Evolutionary conservation across 1,140 invertebrate genomes (phyloP), one percentile per base, ranked within the genome.

Genomic region (Saccostrea glomerata): DNA sequence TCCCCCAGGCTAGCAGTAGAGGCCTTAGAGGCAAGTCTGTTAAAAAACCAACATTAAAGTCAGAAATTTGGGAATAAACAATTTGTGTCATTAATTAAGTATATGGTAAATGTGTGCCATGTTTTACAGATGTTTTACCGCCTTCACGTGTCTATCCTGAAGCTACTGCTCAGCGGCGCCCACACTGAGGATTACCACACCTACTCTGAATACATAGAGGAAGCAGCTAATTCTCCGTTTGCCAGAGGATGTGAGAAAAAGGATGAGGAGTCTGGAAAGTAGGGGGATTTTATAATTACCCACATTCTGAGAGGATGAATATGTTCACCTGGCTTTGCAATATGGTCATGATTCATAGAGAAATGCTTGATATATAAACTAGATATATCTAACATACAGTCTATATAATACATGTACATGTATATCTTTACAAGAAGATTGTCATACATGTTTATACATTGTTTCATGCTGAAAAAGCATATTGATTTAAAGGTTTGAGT

Each of bases 1-100:
- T 97, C 98, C 0, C 97, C 97, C 88, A 96, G 97, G 94, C 95
- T 98, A 54, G 96, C 98, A 6, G 96, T 99, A n/a, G 98, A 99
- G 95, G 97, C 98, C 0, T 94, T 99, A 25, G 98, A 99, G 95
- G 96, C 96, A 91, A 92, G 88, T 87, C 12, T 60, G 17, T 60
- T 13, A 11, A 63, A 60, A 60, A 63, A 60, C 15, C 3, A 17
- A 20, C 58, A 15, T 58, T 58, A 11, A 17, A 58, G 56, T 58
- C 13, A 58, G 56, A 15, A 15, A 17, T 15, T 58, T 17, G 4
- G 56, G 56, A 58, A 58, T 58, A 17, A 58, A 58, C 11, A 15
- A 58, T 58, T 2, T 6, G 56, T 6, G 2, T 17, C 17, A 17
- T 58, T 20, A 20, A 15, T 9, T 13, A 58, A 58, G 17, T 58